Evolutionary conservation across 2,888 invertebrate species (phyloP), one percentile per base, ranked within the genome.

Genomic region (Sycophila texana): DNA sequence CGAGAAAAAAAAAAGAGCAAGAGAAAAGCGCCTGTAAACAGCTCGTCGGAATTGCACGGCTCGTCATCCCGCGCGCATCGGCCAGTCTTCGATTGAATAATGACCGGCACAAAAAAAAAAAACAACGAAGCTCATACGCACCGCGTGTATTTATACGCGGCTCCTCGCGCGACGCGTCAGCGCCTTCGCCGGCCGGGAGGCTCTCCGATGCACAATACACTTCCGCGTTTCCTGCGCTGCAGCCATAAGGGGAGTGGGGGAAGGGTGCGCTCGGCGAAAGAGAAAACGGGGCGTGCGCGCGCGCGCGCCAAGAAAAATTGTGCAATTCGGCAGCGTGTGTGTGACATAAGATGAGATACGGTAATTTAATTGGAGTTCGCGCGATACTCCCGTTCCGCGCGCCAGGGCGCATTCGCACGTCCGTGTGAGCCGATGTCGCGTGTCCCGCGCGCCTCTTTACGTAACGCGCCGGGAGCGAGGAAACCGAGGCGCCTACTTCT

Each of bases 221-320:
- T 79, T 79, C 78, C 78, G 78, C 55, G 70, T 67, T 60, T 67
- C 77, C 72, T 66, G 63, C 47, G n/a, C n/a, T n/a, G n/a, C n/a
- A n/a, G n/a, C n/a, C n/a, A 13, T 53, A 47, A 18, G 20, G 20
- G 3, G 14, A 57, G 16, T 0, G 65, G 7, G n/a, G 70, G 10
- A 7, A 39, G 39, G 39, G 39, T 7, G 10, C 39, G 26, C 26
- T 26, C 39, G 39, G 39, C 39, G 39, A 39, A 39, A 39, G 68
- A 51, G 39, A 53, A 51, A 49, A 16, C 47, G 4, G 39, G 3
- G 26, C 30, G 22, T 20, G n/a, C 16, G 20, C n/a, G 22, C 30
- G n/a, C 16, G 20, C n/a, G 14, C 63, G 70, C 74, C 63, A 75
- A 79, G 71, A 65, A 72, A 72, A 66, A 61, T 79, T 79, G 74